Evolutionary conservation across 2,113 vertebrate genomes (phyloP).

Genomic region (Guaruba guarouba): DNA sequence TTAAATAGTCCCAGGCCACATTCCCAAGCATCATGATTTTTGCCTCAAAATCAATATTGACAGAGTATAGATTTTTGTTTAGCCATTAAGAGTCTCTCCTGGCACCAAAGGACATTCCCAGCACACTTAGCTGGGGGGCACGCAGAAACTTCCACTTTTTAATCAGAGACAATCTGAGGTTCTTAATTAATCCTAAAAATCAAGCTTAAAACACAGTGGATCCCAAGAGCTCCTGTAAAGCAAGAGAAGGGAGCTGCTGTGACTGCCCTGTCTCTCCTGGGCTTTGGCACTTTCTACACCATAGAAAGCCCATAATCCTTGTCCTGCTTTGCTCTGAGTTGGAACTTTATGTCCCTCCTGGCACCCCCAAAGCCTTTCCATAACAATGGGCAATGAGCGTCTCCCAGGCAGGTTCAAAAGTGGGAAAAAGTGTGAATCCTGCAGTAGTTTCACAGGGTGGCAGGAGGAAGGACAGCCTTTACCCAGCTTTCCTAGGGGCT

Average conservation of each 20-base stretch:
- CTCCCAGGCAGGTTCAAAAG: neutral
- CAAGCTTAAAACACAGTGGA: neutral
- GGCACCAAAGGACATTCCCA: neutral
- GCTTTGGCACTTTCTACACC: accelerated
- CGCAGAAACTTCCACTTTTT: neutral
- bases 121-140: neutral
- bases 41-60: neutral
- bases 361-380: neutral
- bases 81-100: neutral
- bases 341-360: neutral
- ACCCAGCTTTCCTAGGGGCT: neutral
- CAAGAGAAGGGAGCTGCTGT: neutral
- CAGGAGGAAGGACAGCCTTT: neutral
- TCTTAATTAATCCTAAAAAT: neutral
- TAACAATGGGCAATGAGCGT: neutral
- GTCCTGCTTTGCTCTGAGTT: neutral
- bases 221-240: neutral
- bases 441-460: neutral
- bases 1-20: neutral
- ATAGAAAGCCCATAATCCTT: neutral
- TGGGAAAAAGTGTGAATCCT: neutral
- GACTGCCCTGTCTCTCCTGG: neutral
- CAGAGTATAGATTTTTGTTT: neutral
- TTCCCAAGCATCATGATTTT: neutral
- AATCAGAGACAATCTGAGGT: neutral